phyloP scores from a whole-genome alignment of 2,888 invertebrate species.

The Cremastinae sp. region DNA sequence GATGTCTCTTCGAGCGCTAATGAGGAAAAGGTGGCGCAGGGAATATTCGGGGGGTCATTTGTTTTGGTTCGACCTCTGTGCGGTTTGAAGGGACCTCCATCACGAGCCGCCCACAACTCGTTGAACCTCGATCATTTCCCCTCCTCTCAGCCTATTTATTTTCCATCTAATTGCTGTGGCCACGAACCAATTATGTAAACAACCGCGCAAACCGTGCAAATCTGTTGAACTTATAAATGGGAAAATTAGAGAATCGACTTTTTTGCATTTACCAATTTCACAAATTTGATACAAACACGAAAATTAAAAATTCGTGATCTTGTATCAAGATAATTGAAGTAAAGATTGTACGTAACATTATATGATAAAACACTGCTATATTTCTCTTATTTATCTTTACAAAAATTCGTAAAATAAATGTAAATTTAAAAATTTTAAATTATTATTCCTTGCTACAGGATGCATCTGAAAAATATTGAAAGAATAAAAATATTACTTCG shows the following conservation, averaged over 20 bases:
- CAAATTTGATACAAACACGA: neutral
- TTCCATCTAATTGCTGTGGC: constrained; percentile 64
- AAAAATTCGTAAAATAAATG: no score
- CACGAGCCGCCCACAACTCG: constrained; percentile 36
- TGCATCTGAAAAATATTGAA: no score
- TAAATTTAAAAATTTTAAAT: neutral
- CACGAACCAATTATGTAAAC: constrained; percentile 65
- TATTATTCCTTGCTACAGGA: neutral
- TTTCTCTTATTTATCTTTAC: no score
- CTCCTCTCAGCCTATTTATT: constrained; percentile 63
- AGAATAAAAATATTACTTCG: no score
- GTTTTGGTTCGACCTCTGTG: no score
- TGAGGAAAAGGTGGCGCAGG: no score
- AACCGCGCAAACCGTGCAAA: constrained; percentile 56
- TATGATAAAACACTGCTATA: no score
- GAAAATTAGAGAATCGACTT: constrained; percentile 18
- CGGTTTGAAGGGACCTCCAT: constrained; percentile 55
- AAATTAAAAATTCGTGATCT: no score
- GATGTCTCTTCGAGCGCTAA: no score
- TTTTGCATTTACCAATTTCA: neutral
- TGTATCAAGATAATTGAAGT: no score
- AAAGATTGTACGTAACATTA: no score
- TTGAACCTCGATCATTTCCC: constrained; percentile 27
- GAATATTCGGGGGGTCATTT: no score
- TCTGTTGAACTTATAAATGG: constrained; percentile 37